These are phyloP conservation scores for Polymixis lichenea DNA, from an alignment of 2,888 invertebrate species.

Conservation along the genomic window DNA sequence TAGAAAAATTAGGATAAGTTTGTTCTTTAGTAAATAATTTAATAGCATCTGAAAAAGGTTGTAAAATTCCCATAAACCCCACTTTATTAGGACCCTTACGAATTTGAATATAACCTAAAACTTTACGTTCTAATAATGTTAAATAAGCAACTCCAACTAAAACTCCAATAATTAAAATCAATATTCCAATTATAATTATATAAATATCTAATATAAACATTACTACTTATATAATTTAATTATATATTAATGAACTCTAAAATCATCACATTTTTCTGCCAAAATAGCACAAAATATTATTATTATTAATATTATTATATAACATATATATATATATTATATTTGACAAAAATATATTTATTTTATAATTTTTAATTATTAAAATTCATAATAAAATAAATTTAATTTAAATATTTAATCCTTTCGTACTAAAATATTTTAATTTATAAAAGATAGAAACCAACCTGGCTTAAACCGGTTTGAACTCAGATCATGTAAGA, in stretches of 20 bases:
- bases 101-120: conserved; percentile 93
- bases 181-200: conserved; percentile 81
- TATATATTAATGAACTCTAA: conserved; percentile 92
- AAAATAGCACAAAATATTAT: conserved; percentile 61
- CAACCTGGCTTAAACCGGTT: conserved; percentile 96
- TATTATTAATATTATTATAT: too few relatives aligned
- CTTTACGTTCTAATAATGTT: conserved; percentile 93
- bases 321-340: conserved; percentile 49
- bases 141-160: conserved; percentile 93
- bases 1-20: conserved; percentile 90
- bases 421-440: conserved; percentile 95
- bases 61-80: conserved; percentile 91
- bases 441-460: conserved; percentile 94
- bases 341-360: too few relatives aligned
- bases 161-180: conserved; percentile 91
- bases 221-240: conserved; percentile 90
- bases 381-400: conserved; percentile 68
- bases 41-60: conserved; percentile 84
- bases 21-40: conserved; percentile 92
- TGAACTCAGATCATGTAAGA: conserved; percentile 97
- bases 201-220: conserved; percentile 86
- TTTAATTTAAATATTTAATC: conserved; percentile 91
- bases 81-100: conserved; percentile 94
- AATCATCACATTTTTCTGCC: conserved; percentile 91
- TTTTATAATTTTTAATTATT: not conserved